phyloP scores from a whole-genome alignment of 2,888 invertebrate genomes.

The Itoplectis maculator region DNA sequence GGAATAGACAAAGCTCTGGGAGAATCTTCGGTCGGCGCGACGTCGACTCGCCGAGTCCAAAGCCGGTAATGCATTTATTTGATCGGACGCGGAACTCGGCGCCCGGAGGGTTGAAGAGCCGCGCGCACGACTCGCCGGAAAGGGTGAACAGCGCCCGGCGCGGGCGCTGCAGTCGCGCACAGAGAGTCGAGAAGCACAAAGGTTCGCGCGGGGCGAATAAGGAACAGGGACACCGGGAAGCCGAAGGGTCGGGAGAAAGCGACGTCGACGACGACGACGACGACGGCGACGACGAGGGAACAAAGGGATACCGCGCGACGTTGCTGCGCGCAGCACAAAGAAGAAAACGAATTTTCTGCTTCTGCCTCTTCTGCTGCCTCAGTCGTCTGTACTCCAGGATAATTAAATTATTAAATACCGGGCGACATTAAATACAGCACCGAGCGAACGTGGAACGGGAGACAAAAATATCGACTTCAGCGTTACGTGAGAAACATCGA shows the following conservation, averaged over 20 bases:
- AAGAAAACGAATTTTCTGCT: conserved; percentile 30
- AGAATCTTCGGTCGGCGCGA: conserved; percentile 1
- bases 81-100: conserved; percentile 50
- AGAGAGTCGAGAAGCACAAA: conserved; percentile 26
- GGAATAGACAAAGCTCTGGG: conserved; percentile 18
- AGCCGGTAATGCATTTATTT: conserved; percentile 58
- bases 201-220: conserved; percentile 35
- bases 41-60: conserved; percentile 17
- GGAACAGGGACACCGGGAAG: conserved; percentile 37
- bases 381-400: conserved; percentile 30
- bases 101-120: conserved; percentile 4
- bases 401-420: conserved; percentile 47
- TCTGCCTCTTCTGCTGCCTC: conserved; percentile 2
- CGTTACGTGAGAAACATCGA: neutral
- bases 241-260: conserved; percentile 5
- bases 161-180: neutral
- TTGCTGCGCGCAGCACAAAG: neutral
- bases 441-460: neutral
- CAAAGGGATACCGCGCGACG: conserved; percentile 32
- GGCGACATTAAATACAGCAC: conserved; percentile 1
- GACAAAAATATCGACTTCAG: conserved; percentile 3
- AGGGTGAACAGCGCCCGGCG: conserved; percentile 18
- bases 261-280: too few species aligned
- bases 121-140: conserved; percentile 11
- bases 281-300: conserved; percentile 21